These are phyloP conservation scores for Lepidurus arcticus DNA, from an alignment of 1,140 invertebrate species.

Conservation along the genomic window DNA sequence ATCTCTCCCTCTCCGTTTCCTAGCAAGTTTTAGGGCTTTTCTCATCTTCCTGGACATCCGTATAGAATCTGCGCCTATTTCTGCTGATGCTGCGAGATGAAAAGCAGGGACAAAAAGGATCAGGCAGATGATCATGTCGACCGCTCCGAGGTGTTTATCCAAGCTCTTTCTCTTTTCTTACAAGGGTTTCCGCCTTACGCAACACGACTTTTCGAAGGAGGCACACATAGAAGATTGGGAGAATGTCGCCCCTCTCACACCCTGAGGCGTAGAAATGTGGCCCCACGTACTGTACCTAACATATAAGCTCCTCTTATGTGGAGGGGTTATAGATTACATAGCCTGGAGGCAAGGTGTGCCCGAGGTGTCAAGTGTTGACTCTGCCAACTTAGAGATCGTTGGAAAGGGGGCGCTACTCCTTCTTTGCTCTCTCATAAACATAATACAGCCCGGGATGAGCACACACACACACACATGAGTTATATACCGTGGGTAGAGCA, in stretches of 20 bases:
- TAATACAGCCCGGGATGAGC: neutral
- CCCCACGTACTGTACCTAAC: neutral
- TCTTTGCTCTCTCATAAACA: neutral
- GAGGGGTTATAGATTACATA: neutral
- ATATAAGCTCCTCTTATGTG: neutral
- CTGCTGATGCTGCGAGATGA: neutral
- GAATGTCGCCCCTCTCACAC: no score
- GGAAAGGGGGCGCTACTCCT: neutral
- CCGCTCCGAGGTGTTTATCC: conserved; percentile 13
- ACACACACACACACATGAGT: neutral
- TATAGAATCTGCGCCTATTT: neutral
- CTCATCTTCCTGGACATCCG: neutral
- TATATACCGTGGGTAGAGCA: neutral
- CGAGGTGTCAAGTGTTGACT: neutral
- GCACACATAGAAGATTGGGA: neutral
- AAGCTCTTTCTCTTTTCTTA: neutral
- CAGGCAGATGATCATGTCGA: conserved; percentile 9
- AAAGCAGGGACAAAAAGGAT: neutral
- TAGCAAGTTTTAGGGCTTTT: conserved; percentile 10
- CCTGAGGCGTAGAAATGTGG: no score
- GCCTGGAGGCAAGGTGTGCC: neutral
- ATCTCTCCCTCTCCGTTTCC: neutral
- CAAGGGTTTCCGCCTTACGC: neutral
- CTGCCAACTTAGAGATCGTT: neutral
- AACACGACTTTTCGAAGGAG: neutral